Evolutionary conservation across 2,888 invertebrate genomes (phyloP).

Genomic region (Platycheirus rosarum): DNA sequence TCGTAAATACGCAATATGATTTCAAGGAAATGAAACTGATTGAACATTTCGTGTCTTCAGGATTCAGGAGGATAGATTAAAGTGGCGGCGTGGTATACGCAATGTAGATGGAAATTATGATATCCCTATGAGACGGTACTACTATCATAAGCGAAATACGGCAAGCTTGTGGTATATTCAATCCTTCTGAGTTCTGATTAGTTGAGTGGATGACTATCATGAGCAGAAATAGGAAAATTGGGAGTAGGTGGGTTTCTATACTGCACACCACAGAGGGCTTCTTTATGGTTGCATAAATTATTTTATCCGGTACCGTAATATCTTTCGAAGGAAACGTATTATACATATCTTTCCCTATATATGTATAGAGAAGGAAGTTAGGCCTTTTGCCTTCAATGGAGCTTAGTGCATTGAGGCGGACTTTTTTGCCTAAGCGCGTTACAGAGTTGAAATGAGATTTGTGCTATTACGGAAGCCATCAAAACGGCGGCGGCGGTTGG

Average conservation of each 20-base stretch:
- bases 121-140: constrained; percentile 63
- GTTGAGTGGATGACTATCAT: constrained; percentile 17
- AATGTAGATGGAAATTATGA: constrained; percentile 53
- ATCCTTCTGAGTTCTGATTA: constrained; percentile 36
- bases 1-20: constrained; percentile 56
- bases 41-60: constrained; percentile 52
- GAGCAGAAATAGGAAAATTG: constrained; percentile 11
- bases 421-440: constrained; percentile 50
- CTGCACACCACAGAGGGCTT: constrained; percentile 52
- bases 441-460: constrained; percentile 54
- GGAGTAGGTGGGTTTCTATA: neutral
- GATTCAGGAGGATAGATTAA: constrained; percentile 44
- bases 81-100: constrained; percentile 25
- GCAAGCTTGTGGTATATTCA: neutral
- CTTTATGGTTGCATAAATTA: constrained; percentile 68
- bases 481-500: constrained; percentile 16
- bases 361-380: constrained; percentile 23
- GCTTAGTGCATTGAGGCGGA: constrained; percentile 66
- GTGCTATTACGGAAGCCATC: constrained; percentile 18
- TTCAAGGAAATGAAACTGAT: constrained; percentile 62
- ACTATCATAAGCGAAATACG: constrained; percentile 37
- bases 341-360: neutral
- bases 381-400: constrained; percentile 63
- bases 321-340: constrained; percentile 51
- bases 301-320: constrained; percentile 65